phyloP scores from a whole-genome alignment of 2,113 vertebrate genomes.

The Hiodon alosoides region DNA sequence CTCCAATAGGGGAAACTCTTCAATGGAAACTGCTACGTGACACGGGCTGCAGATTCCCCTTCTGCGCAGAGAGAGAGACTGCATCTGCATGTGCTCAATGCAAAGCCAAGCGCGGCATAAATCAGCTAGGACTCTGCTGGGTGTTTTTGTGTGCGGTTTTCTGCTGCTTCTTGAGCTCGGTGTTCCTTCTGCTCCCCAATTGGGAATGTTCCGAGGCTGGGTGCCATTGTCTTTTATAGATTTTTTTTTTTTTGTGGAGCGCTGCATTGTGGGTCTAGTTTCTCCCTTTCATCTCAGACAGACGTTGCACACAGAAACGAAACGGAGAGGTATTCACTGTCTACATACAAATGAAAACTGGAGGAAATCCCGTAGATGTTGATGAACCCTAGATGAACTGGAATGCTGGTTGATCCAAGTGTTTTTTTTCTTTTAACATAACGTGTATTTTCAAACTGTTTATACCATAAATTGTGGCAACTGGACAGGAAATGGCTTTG shows the following conservation, averaged over 20 bases:
- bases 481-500: conserved; percentile 32
- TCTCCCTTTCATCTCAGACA: neutral
- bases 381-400: neutral
- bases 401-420: too few species aligned
- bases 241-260: neutral
- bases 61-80: neutral
- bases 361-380: conserved; percentile 20
- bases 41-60: neutral
- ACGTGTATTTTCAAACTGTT: conserved; percentile 23
- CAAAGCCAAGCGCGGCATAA: neutral
- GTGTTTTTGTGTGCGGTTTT: neutral
- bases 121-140: neutral
- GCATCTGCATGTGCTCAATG: neutral
- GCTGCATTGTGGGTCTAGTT: conserved; percentile 3
- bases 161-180: too few species aligned
- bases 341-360: conserved; percentile 19
- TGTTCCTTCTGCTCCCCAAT: neutral
- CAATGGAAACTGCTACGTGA: neutral
- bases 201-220: conserved; percentile 29
- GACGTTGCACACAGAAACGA: neutral
- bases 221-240: conserved; percentile 28
- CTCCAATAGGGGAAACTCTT: neutral
- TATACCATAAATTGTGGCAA: conserved; percentile 15
- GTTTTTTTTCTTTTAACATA: conserved; percentile 13
- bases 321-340: conserved; percentile 19